A percentile compares a stretch with the other conserved stretches of the same genome.
Conservation (phyloP, 2,113 vertebrate species). For the Heterochromis multidens region DNA sequence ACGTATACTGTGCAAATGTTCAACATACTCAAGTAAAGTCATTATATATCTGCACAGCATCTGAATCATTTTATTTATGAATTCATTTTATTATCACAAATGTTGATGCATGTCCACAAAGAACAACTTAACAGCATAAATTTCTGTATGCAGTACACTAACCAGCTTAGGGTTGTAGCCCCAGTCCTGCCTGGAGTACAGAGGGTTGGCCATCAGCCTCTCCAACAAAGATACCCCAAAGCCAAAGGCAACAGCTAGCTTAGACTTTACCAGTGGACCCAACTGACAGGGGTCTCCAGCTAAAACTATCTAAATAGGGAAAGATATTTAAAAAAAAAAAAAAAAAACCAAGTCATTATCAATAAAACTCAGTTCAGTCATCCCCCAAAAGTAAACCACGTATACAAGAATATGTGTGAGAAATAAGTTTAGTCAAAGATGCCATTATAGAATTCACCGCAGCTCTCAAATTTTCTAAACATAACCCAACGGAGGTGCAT, state of each 20-base stretch:
- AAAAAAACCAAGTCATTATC: neutral
- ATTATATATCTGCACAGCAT: neutral
- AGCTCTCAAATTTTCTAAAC: neutral
- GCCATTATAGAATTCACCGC: neutral
- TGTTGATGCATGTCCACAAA: neutral
- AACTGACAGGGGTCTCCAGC: slow-evolving; percentile 93
- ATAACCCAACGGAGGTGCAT: too few species aligned
- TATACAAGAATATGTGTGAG: neutral
- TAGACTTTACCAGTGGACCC: slow-evolving; percentile 89
- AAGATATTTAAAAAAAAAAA: neutral
- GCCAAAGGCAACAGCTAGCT: slow-evolving; percentile 81
- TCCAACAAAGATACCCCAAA: slow-evolving; percentile 87
- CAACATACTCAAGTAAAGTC: neutral
- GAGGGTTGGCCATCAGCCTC: slow-evolving; percentile 81
- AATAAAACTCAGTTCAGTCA: neutral
- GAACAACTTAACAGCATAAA: neutral
- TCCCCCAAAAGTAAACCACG: neutral
- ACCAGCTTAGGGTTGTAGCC: slow-evolving; percentile 92
- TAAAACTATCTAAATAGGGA: slow-evolving; percentile 81
- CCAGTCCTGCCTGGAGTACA: slow-evolving; percentile 80
- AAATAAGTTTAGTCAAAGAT: neutral
- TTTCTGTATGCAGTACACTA: slow-evolving; percentile 35
- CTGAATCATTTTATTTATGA: neutral
- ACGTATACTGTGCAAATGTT: neutral
- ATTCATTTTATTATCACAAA: neutral